Evolutionary conservation across 2,888 invertebrate genomes (phyloP).

Genomic region (Hybos culiciformis): DNA sequence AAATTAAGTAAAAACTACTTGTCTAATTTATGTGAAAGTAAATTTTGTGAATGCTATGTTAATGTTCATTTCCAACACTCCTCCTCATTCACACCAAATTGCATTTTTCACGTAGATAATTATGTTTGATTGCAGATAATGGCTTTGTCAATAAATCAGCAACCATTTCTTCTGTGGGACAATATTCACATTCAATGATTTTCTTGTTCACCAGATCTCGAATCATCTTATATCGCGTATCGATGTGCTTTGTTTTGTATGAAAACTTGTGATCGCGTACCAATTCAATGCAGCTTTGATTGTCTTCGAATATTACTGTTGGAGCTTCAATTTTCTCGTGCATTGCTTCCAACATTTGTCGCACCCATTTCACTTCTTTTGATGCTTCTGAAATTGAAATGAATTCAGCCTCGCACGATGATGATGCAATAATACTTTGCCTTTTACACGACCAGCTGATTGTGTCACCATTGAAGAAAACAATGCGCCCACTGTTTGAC

Average conservation of each 20-base stretch:
- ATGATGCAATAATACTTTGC: slow-evolving; percentile 18
- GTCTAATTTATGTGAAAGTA: too few relatives aligned
- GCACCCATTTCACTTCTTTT: slow-evolving; percentile 16
- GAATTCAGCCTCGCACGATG: slow-evolving; percentile 14
- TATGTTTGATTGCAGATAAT: too few relatives aligned
- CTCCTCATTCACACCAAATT: too few relatives aligned
- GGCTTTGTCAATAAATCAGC: too few relatives aligned
- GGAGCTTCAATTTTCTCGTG: slow-evolving; percentile 1
- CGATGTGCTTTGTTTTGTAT: slow-evolving; percentile 9
- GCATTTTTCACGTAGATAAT: too few relatives aligned
- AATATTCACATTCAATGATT: too few relatives aligned
- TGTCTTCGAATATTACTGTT: slow-evolving; percentile 11
- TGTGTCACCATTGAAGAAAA: slow-evolving; percentile 20
- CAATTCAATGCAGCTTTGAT: too few relatives aligned
- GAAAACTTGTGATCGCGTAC: slow-evolving; percentile 9
- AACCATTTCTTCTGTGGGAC: too few relatives aligned
- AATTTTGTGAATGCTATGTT: too few relatives aligned
- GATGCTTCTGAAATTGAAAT: slow-evolving; percentile 16
- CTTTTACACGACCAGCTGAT: slow-evolving; percentile 20
- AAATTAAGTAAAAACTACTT: too few relatives aligned
- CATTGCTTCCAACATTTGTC: slow-evolving; percentile 12
- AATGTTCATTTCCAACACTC: too few relatives aligned
- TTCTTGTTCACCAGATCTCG: slow-evolving; percentile 12
- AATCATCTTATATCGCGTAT: slow-evolving; percentile 8
- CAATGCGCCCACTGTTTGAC: slow-evolving; percentile 22